These are phyloP conservation scores for Vanessa cardui DNA, from an alignment of 2,888 invertebrate species.

Conservation along the genomic window DNA sequence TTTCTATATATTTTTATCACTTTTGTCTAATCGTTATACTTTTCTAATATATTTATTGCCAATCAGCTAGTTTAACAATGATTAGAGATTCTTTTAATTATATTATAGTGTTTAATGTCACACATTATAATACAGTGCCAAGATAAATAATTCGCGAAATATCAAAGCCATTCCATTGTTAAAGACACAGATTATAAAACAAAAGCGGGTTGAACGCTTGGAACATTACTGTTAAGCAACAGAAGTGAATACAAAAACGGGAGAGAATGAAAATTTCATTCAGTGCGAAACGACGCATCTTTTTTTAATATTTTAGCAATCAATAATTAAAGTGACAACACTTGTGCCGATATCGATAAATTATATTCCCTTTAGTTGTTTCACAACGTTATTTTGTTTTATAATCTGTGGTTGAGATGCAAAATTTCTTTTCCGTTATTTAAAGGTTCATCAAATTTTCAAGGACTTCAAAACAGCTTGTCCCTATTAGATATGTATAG, in stretches of 20 bases:
- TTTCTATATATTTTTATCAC: slow-evolving; percentile 40
- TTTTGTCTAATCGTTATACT: slow-evolving; percentile 39
- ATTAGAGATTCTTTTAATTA: slow-evolving; percentile 56
- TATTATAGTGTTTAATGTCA: slow-evolving; percentile 44
- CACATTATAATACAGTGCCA: slow-evolving; percentile 24
- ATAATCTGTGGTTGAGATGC: no score
- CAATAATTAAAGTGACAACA: no score
- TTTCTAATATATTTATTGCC: slow-evolving; percentile 75
- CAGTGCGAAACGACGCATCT: no score
- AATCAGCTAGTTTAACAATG: slow-evolving; percentile 70
- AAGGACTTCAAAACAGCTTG: slow-evolving; percentile 11
- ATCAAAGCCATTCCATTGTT: slow-evolving; percentile 5
- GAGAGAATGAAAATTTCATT: no score
- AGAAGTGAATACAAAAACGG: no score
- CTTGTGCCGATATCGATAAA: no score
- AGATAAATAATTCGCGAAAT: slow-evolving; percentile 22
- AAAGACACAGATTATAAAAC: not conserved
- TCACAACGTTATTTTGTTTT: no score
- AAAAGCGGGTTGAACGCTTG: no score
- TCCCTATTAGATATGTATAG: slow-evolving; percentile 28
- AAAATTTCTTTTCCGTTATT: not conserved
- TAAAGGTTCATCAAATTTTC: not conserved
- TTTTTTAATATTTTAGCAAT: no score
- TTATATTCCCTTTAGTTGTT: no score
- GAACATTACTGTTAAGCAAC: no score